Conservation (phyloP, 2,113 vertebrate species). For the Carlito syrichta region DNA sequence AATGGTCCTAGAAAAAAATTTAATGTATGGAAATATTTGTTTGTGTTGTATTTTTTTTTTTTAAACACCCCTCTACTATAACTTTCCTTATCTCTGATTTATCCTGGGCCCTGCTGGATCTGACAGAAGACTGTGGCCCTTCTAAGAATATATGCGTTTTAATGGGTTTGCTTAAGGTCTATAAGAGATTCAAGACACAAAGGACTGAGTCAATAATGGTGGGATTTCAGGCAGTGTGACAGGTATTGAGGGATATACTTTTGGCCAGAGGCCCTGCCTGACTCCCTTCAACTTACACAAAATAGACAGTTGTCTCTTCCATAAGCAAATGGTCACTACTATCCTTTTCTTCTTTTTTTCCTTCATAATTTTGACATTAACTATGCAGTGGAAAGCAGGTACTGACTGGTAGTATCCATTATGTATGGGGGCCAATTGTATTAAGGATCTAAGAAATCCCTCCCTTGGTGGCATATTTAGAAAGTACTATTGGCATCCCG, state of each 20-base stretch:
- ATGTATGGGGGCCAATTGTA: constrained; percentile 59
- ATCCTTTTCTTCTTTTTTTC: constrained; percentile 33
- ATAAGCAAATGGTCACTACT: constrained; percentile 48
- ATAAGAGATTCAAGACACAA: constrained; percentile 29
- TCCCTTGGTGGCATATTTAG: constrained; percentile 70
- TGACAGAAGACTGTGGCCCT: not conserved
- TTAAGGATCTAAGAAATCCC: constrained; percentile 68
- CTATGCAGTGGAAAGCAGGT: constrained; percentile 20
- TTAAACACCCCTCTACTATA: not conserved
- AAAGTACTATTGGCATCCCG: constrained; percentile 72
- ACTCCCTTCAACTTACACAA: constrained; percentile 53
- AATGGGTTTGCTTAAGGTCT: constrained; percentile 22
- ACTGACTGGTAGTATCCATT: constrained; percentile 52
- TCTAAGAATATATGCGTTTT: constrained; percentile 33
- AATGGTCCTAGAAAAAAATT: not conserved
- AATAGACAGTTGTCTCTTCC: constrained; percentile 41
- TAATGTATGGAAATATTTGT: not conserved
- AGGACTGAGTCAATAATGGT: constrained; percentile 1
- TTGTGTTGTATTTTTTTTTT: not conserved
- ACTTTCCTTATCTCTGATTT: not conserved
- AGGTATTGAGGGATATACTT: constrained; percentile 28
- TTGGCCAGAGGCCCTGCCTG: constrained; percentile 45
- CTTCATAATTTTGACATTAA: constrained; percentile 67
- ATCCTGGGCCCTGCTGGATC: not conserved
- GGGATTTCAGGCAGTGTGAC: constrained; percentile 49